Conservation (phyloP, 2,113 vertebrate genomes). For the Clarias batrachus region DNA sequence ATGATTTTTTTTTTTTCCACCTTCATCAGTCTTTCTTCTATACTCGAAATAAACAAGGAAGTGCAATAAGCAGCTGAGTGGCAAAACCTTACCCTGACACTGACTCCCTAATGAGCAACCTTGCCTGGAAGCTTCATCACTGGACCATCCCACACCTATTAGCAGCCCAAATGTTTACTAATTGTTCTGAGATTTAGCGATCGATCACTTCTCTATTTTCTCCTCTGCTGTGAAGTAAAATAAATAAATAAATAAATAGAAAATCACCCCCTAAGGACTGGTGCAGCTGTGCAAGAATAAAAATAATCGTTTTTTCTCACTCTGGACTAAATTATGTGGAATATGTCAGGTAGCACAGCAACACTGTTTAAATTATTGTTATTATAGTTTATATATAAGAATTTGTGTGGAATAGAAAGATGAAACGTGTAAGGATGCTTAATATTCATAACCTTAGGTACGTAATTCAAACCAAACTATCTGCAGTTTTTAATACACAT, state of each 20-base stretch:
- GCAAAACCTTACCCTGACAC: constrained; percentile 13
- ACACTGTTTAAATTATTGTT: neutral
- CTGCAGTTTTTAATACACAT: neutral
- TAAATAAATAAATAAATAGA: neutral
- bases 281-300: neutral
- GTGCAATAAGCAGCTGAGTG: constrained; percentile 17
- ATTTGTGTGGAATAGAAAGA: neutral
- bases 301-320: constrained; percentile 3
- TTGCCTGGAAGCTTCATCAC: neutral
- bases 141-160: constrained; percentile 18
- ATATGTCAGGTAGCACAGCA: neutral
- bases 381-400: neutral
- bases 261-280: neutral
- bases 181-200: constrained; percentile 45
- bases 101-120: constrained; percentile 27
- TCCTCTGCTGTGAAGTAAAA: neutral
- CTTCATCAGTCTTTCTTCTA: neutral
- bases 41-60: constrained; percentile 35
- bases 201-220: constrained; percentile 24
- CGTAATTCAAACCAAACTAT: neutral
- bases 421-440: neutral
- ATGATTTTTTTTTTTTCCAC: neutral
- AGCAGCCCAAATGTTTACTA: constrained; percentile 33
- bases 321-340: neutral
- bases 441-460: neutral